phyloP scores from a whole-genome alignment of 2,113 vertebrate genomes.

The Zosterops lateralis region DNA sequence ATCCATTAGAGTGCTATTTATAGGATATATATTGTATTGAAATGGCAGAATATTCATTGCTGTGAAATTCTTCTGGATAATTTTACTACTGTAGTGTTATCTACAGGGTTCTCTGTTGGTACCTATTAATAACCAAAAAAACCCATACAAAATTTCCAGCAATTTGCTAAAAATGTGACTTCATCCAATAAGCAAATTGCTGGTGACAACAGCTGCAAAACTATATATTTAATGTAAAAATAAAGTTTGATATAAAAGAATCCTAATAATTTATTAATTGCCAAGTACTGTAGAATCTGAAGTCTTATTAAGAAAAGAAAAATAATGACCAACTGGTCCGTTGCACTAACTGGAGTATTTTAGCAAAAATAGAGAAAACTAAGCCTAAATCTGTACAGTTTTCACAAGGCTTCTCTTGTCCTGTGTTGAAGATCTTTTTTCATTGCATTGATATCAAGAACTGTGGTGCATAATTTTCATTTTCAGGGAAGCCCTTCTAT shows the following conservation, averaged over 20 bases:
- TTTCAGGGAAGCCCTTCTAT: not conserved
- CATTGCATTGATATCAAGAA: not conserved
- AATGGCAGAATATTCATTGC: conserved; percentile 27
- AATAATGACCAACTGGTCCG: not conserved
- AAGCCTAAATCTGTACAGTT: not conserved
- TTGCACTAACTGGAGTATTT: not conserved
- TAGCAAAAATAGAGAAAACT: not conserved
- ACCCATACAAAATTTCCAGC: not conserved
- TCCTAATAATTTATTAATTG: not conserved
- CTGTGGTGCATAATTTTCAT: not conserved
- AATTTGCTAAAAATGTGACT: not conserved
- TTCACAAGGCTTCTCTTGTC: not conserved
- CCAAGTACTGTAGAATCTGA: not conserved
- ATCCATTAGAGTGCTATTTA: conserved; percentile 47
- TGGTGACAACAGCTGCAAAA: not conserved
- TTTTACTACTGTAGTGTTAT: not conserved
- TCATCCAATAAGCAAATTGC: not conserved
- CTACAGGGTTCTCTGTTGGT: not conserved
- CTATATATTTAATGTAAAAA: not conserved
- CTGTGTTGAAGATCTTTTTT: not conserved
- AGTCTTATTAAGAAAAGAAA: not conserved
- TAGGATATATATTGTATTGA: conserved; percentile 38
- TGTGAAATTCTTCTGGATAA: conserved; percentile 22
- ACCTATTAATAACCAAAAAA: not conserved
- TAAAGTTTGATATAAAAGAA: not conserved